phyloP scores from a whole-genome alignment of 2,113 vertebrate genomes.

The Malurus elegans region DNA sequence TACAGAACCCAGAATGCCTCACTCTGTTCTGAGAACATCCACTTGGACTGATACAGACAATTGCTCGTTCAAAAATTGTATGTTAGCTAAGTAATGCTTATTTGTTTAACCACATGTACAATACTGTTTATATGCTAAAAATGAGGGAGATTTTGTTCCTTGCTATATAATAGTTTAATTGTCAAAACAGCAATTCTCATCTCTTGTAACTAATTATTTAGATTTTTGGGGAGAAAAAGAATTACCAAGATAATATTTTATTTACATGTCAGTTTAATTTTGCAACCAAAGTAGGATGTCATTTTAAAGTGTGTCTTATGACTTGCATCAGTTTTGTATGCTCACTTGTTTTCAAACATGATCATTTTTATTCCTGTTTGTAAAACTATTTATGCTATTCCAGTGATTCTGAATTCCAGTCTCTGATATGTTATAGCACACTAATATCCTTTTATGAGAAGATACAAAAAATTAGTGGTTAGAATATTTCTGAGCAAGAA shows the following conservation, averaged over 20 bases:
- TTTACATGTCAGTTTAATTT: background rate
- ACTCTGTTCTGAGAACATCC: background rate
- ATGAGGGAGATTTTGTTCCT: background rate
- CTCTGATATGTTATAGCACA: background rate
- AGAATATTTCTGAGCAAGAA: background rate
- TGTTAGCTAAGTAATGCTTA: background rate
- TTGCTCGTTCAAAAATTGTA: background rate
- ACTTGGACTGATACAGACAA: background rate
- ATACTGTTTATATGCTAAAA: background rate
- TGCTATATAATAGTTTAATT: background rate
- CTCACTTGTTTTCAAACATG: background rate
- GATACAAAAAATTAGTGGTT: background rate
- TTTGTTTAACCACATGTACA: background rate
- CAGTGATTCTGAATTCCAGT: background rate
- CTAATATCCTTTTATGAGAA: background rate
- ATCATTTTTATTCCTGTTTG: background rate
- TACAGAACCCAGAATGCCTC: background rate
- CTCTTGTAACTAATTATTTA: background rate
- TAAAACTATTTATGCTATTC: background rate
- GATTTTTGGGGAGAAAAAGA: background rate
- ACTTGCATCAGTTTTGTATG: background rate
- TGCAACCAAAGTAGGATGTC: background rate
- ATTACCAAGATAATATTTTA: background rate
- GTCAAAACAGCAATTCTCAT: background rate
- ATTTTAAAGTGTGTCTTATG: background rate